Base-by-base conservation (phyloP, 2,888 invertebrate genomes). In the Oscheius sp. region DNA sequence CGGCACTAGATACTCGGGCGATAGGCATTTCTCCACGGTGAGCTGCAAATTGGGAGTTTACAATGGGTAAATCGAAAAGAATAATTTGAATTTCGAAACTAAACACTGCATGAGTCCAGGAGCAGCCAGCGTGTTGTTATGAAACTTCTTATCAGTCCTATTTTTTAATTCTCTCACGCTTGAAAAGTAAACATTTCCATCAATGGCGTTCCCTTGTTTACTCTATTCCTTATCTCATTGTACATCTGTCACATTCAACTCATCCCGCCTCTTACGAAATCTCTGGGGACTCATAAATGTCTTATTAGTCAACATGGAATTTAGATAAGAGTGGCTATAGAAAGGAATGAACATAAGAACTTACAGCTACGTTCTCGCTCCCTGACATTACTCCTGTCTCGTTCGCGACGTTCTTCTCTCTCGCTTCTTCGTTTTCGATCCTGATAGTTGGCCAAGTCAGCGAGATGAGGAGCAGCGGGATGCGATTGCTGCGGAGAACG, bases 391-490 rank as follows among this genome's bases (percentile, higher is more conserved):
- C 75, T 75, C 42, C 80, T 75, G 59, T 82, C 82, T 2, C 82
- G 68, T 53, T 82, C 81, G 1, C 78, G 74, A 5, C 79, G 50
- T 48, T 81, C 77, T 13, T 73, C 73, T 53, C 79, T 59, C 57
- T 76, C 76, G 33, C 62, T 66, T 47, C 83, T 66, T 55, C 82
- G 59, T 51, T 81, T 75, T 57, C 77, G 77, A 10, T 79, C 80
- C 63, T 86, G 79, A 59, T 85, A 80, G 75, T 84, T 79, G n/a
- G 85, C 86, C 63, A 87, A 62, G 68, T 86, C 87, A 2, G 85
- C 87, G 11, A 88, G 78, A 75, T 88, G 88, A 13, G 88, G 88
- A 2, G 87, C 87, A 1, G 88, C 88, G n/a, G 88, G 85, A 74
- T 88, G 87, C 5, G 78, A 79, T 73, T 86, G 85, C 70, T 81